Percentiles rank a stretch among this genome's conserved stretches.
Conservation (phyloP, 2,888 invertebrate species). For the Leucoptera coffeella region DNA sequence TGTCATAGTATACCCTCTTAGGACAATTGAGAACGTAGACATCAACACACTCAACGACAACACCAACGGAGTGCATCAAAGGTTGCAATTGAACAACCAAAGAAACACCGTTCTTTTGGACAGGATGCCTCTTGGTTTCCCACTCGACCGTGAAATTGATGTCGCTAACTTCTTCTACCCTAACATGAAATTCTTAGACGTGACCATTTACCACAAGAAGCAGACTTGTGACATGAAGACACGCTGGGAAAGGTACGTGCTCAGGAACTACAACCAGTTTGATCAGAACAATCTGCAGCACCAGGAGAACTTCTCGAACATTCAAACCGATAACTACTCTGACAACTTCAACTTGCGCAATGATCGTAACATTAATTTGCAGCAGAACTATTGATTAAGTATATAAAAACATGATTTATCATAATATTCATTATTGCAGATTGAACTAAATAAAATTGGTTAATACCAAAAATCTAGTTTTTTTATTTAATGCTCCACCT, state of each 20-base stretch:
- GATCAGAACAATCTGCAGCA: too few species aligned
- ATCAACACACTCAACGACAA: slow-evolving; percentile 37
- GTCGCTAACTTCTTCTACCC: slow-evolving; percentile 56
- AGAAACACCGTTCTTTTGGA: slow-evolving; percentile 46
- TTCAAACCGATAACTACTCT: too few species aligned
- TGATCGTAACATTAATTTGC: too few species aligned
- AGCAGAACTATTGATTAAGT: too few species aligned
- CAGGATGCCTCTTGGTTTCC: slow-evolving; percentile 63
- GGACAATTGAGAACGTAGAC: slow-evolving; percentile 19
- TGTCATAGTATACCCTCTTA: slow-evolving; percentile 55
- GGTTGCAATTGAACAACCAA: slow-evolving; percentile 28
- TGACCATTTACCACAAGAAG: slow-evolving; percentile 58
- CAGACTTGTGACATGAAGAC: slow-evolving; percentile 35
- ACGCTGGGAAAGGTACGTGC: slow-evolving; percentile 28
- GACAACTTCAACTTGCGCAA: too few species aligned
- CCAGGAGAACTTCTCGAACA: too few species aligned
- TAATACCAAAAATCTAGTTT: too few species aligned
- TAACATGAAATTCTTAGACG: slow-evolving; percentile 62
- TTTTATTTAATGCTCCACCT: too few species aligned
- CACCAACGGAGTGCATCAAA: too few species aligned
- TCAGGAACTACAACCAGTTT: slow-evolving; percentile 23
- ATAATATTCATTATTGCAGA: too few species aligned
- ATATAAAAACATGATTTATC: too few species aligned
- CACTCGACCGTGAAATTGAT: slow-evolving; percentile 63
- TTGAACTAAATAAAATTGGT: too few species aligned